A percentile compares a stretch with the other conserved stretches of the same genome.
These are phyloP conservation scores for Coluber constrictor DNA, from an alignment of 2,797 vertebrate genomes.

Conservation along the genomic window DNA sequence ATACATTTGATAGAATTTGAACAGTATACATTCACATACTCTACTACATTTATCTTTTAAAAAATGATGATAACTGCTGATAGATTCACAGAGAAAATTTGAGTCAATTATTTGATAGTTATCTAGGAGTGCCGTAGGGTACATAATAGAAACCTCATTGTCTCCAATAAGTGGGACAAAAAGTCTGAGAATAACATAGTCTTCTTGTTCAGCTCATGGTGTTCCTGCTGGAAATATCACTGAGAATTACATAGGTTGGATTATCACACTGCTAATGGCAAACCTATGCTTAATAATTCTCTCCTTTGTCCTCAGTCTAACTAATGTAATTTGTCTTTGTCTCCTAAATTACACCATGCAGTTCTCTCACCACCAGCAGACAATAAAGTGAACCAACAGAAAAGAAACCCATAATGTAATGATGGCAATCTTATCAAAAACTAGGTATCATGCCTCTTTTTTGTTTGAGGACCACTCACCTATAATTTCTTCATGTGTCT, in stretches of 20 bases:
- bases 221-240: neutral
- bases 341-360: neutral
- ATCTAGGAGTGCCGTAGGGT: neutral
- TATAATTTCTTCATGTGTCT: neutral
- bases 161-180: neutral
- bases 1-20: neutral
- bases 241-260: neutral
- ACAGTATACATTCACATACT: neutral
- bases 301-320: neutral
- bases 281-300: neutral
- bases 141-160: neutral
- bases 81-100: neutral
- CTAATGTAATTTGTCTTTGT: neutral
- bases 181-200: neutral
- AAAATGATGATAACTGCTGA: neutral
- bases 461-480: neutral
- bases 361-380: neutral
- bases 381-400: neutral
- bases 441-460: neutral
- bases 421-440: neutral
- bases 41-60: neutral
- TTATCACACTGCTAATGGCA: neutral
- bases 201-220: neutral
- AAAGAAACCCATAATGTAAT: neutral
- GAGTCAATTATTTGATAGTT: neutral